A percentile compares a stretch with the other conserved stretches of the same genome.
Conservation (phyloP, 92 coral and sea anemone genomes). For the Porites evermanni region DNA sequence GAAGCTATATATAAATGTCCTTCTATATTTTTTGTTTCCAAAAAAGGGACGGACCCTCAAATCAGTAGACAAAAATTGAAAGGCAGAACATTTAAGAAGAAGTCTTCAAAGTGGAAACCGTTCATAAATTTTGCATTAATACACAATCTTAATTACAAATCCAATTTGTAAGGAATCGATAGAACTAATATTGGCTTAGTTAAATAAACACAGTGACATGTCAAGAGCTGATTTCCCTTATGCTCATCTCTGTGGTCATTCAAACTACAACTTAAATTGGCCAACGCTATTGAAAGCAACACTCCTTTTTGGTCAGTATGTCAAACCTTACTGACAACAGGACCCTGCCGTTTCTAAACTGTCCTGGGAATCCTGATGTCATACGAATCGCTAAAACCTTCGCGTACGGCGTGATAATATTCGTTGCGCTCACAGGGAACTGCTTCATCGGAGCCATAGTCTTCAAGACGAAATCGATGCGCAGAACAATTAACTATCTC, state of each 20-base stretch:
- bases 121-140: constrained; percentile 1
- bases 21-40: too few species aligned
- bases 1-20: neutral
- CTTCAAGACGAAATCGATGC: constrained; percentile 33
- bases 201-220: constrained; percentile 1
- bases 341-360: neutral
- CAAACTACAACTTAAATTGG: constrained; percentile 7
- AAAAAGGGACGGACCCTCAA: too few species aligned
- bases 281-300: constrained; percentile 4
- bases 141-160: constrained; percentile 8
- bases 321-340: neutral
- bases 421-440: constrained; percentile 32
- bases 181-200: constrained; percentile 14
- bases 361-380: constrained; percentile 2
- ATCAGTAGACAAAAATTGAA: neutral
- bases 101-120: neutral
- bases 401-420: constrained; percentile 7
- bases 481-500: constrained; percentile 45
- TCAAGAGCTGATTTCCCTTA: constrained; percentile 2
- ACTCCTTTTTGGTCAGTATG: neutral
- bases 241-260: neutral
- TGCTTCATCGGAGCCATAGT: constrained; percentile 27
- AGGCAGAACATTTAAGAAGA: neutral
- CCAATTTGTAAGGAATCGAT: neutral
- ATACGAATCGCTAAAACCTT: neutral